These are phyloP conservation scores for Nycteola revayana DNA, from an alignment of 2,888 invertebrate species.

Conservation along the genomic window DNA sequence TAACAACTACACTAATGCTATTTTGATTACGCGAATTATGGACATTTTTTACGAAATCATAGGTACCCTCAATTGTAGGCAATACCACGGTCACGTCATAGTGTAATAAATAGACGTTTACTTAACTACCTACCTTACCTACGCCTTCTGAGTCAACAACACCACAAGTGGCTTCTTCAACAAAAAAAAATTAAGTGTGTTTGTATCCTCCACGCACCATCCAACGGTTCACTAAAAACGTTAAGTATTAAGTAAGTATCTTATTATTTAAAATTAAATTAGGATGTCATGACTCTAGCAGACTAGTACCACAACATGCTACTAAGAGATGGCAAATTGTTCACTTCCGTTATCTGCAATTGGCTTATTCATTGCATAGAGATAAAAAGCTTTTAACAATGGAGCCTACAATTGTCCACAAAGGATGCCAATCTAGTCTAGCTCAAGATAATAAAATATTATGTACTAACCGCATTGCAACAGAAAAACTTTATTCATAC, in stretches of 20 bases:
- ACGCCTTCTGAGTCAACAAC: slow-evolving; percentile 39
- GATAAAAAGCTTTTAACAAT: slow-evolving; percentile 65
- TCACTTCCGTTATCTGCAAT: slow-evolving; percentile 65
- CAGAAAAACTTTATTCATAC: slow-evolving; percentile 24
- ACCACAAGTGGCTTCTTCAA: slow-evolving; percentile 33
- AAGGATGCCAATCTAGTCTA: slow-evolving; percentile 40
- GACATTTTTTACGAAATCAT: slow-evolving; percentile 53
- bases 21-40: slow-evolving; percentile 72
- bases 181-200: slow-evolving; percentile 33
- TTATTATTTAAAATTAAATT: slow-evolving; percentile 3
- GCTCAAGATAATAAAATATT: slow-evolving; percentile 46
- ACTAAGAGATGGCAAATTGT: slow-evolving; percentile 51
- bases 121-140: slow-evolving; percentile 36
- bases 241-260: slow-evolving; percentile 13
- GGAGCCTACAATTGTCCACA: slow-evolving; percentile 50
- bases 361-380: slow-evolving; percentile 61
- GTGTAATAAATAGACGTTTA: slow-evolving; percentile 50
- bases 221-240: slow-evolving; percentile 20
- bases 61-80: slow-evolving; percentile 34
- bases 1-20: slow-evolving; percentile 62
- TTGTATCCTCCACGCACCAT: slow-evolving; percentile 31
- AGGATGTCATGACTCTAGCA: too few species aligned
- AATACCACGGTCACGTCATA: slow-evolving; percentile 53
- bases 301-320: slow-evolving; percentile 2
- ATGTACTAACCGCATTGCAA: slow-evolving; percentile 34